Conservation (phyloP, 1,140 invertebrate species). For the Neoseiulus cucumeris region DNA sequence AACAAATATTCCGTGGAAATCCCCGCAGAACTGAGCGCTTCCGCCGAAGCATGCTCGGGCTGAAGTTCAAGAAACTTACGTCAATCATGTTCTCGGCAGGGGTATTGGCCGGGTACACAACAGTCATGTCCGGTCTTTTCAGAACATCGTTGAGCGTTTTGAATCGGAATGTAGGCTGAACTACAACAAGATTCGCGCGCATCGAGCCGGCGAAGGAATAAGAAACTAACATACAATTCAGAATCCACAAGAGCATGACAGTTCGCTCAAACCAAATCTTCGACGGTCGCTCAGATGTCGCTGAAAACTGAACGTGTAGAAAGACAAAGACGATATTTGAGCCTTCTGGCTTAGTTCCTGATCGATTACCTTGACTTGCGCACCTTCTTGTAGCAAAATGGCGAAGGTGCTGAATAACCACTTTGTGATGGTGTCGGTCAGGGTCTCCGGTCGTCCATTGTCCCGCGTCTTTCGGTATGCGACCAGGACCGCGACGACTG, state of each 20-base stretch:
- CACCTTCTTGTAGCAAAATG: neutral
- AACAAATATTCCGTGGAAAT: neutral
- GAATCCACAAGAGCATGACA: neutral
- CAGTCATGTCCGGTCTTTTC: neutral
- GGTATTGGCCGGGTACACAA: neutral
- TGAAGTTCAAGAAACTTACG: neutral
- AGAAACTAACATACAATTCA: neutral
- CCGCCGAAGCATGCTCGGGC: neutral
- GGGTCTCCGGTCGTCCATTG: neutral
- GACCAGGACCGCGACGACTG: neutral
- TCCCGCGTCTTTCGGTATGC: neutral
- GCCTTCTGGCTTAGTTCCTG: neutral
- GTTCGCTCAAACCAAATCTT: neutral
- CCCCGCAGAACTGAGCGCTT: neutral
- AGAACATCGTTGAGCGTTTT: neutral
- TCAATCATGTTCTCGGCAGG: slow-evolving; percentile 1
- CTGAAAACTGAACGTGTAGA: neutral
- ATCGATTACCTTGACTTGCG: neutral
- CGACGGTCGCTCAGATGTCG: neutral
- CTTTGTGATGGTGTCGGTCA: neutral
- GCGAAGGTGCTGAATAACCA: neutral
- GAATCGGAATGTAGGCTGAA: neutral
- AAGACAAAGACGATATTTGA: neutral
- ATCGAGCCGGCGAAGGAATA: neutral
- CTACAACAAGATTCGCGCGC: neutral